Conservation (phyloP, 1,140 invertebrate species). For the Zaprionus taronus region DNA sequence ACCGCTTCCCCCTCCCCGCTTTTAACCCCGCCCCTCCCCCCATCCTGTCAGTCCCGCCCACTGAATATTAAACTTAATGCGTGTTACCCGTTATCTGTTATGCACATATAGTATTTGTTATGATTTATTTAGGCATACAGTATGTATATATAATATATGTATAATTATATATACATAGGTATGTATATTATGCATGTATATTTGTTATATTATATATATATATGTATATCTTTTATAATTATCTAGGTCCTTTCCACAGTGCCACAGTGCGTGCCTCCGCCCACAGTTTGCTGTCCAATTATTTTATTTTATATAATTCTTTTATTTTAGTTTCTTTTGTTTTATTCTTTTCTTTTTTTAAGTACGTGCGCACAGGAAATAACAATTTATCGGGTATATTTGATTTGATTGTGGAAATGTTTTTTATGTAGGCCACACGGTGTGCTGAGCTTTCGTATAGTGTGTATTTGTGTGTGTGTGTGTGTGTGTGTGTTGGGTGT, state of each 20-base stretch:
- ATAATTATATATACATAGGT: slow-evolving; percentile 25
- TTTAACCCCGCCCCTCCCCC: slow-evolving; percentile 7
- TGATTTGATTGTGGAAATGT: slow-evolving; percentile 36
- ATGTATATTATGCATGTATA: slow-evolving; percentile 40
- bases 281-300: slow-evolving; percentile 37
- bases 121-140: slow-evolving; percentile 11
- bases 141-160: slow-evolving; percentile 36
- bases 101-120: slow-evolving; percentile 31
- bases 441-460: slow-evolving; percentile 43
- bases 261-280: slow-evolving; percentile 43
- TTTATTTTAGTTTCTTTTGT: slow-evolving; percentile 48
- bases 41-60: not conserved
- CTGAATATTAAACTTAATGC: slow-evolving; percentile 36
- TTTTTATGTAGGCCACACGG: slow-evolving; percentile 35
- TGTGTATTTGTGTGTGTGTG: slow-evolving; percentile 34
- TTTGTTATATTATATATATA: slow-evolving; percentile 63
- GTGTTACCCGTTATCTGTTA: slow-evolving; percentile 32
- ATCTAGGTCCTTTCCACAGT: slow-evolving; percentile 76
- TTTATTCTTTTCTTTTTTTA: slow-evolving; percentile 47
- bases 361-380: slow-evolving; percentile 79
- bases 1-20: slow-evolving; percentile 4
- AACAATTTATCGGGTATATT: slow-evolving; percentile 68
- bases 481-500: slow-evolving; percentile 43
- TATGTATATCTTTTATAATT: slow-evolving; percentile 62
- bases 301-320: slow-evolving; percentile 14